These are phyloP conservation scores for Sardinella longiceps DNA, from an alignment of 2,797 vertebrate genomes.

Conservation along the genomic window DNA sequence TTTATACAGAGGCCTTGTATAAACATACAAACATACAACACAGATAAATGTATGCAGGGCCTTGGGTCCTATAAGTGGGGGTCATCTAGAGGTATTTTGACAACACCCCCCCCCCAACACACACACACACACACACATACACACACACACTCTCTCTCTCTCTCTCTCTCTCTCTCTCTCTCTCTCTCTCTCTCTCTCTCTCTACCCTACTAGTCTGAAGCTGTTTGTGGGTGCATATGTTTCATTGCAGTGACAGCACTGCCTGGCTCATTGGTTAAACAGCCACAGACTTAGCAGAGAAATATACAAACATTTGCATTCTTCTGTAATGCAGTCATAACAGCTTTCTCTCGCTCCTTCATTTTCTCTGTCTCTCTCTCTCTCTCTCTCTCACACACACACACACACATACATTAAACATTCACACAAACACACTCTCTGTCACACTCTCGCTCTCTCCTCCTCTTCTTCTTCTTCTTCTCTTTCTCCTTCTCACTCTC, in stretches of 20 bases:
- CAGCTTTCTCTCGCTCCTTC: background rate
- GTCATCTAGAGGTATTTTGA: background rate
- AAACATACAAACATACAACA: background rate
- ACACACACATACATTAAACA: no score
- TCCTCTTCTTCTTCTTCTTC: no score
- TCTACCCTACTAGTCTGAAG: background rate
- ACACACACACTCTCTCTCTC: no score
- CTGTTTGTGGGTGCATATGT: background rate
- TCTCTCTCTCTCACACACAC: no score
- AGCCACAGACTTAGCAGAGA: background rate
- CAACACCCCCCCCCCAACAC: no score
- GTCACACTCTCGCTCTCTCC: background rate
- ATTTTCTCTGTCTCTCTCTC: background rate
- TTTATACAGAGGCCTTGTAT: background rate
- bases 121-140: no score
- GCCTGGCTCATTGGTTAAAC: background rate
- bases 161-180: no score
- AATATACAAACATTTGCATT: slow-evolving; percentile 4
- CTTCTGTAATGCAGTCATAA: background rate
- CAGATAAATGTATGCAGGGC: background rate
- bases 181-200: no score
- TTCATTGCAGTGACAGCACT: background rate
- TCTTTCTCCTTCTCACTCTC: no score
- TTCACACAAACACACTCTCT: background rate
- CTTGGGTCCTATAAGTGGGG: background rate